These are phyloP conservation scores for Lepidonotus clava DNA, from an alignment of 2,888 invertebrate genomes.

Conservation along the genomic window DNA sequence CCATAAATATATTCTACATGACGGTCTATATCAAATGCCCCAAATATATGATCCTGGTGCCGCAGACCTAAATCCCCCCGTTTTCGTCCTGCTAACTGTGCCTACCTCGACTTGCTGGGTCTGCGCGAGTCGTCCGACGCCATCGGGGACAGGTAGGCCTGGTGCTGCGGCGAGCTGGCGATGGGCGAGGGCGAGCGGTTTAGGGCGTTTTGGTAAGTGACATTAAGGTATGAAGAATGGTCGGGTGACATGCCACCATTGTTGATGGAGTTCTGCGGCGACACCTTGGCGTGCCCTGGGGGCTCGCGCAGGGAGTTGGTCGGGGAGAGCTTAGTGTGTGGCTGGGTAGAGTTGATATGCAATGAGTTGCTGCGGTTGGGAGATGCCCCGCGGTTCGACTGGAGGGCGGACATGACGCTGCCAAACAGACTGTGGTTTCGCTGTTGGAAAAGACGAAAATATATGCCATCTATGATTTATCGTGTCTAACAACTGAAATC, in stretches of 20 bases:
- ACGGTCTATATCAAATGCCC: too few relatives aligned
- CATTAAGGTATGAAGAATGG: conserved; percentile 71
- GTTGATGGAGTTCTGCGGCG: conserved; percentile 69
- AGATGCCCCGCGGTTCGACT: conserved; percentile 52
- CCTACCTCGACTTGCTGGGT: conserved; percentile 69
- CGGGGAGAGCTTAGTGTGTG: conserved; percentile 71
- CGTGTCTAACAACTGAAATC: too few relatives aligned
- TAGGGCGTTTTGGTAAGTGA: conserved; percentile 73
- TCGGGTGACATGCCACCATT: conserved; percentile 71
- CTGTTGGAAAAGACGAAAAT: conserved; percentile 82
- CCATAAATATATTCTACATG: too few relatives aligned
- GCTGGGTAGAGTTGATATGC: conserved; percentile 71
- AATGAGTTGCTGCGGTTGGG: conserved; percentile 76
- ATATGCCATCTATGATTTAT: not conserved
- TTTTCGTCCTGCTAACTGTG: too few relatives aligned
- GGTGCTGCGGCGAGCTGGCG: conserved; percentile 67
- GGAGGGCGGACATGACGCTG: conserved; percentile 84
- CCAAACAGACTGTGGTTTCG: conserved; percentile 98
- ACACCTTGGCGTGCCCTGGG: conserved; percentile 66
- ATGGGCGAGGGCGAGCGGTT: conserved; percentile 70
- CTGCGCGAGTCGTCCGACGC: conserved; percentile 65
- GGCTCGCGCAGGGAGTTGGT: conserved; percentile 71
- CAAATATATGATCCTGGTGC: too few relatives aligned
- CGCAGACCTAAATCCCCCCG: too few relatives aligned
- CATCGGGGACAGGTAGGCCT: conserved; percentile 67